Evolutionary conservation across 2,113 vertebrate genomes (phyloP).

Genomic region (Anguilla japonica): DNA sequence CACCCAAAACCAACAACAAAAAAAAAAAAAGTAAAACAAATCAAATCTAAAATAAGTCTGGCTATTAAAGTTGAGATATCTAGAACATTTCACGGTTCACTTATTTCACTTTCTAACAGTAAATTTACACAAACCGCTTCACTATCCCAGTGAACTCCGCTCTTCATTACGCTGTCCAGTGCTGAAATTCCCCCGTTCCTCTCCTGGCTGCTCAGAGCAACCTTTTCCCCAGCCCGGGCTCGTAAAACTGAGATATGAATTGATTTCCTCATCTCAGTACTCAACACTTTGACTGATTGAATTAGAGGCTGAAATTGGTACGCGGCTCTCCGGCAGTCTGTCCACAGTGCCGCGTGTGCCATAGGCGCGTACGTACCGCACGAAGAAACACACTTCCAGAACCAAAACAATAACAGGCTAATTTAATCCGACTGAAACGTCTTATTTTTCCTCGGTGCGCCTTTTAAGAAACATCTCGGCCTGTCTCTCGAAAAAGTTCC

Average conservation of each 20-base stretch:
- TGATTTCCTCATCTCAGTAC: constrained; percentile 46
- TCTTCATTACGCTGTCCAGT: not conserved
- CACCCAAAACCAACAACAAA: not conserved
- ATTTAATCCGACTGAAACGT: not conserved
- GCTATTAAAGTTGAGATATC: not conserved
- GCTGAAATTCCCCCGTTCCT: not conserved
- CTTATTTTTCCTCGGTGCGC: not conserved
- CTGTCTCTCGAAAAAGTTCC: not conserved
- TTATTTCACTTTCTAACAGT: not conserved
- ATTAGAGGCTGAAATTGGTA: constrained; percentile 40
- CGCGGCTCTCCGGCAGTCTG: not conserved
- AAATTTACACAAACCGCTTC: constrained; percentile 12
- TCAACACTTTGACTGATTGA: constrained; percentile 42
- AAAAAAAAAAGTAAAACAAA: not conserved
- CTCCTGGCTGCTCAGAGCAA: not conserved
- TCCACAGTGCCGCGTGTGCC: not conserved
- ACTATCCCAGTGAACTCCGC: not conserved
- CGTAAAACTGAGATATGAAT: constrained; percentile 21
- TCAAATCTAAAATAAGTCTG: not conserved
- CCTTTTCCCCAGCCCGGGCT: constrained; percentile 41
- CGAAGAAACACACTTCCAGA: not conserved
- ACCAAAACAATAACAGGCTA: not conserved
- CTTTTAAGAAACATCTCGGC: not conserved
- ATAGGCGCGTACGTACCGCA: not conserved
- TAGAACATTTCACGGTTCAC: not conserved